Base-by-base conservation (phyloP, 1,140 invertebrate genomes). In the Schlechtendalia chinensis region DNA sequence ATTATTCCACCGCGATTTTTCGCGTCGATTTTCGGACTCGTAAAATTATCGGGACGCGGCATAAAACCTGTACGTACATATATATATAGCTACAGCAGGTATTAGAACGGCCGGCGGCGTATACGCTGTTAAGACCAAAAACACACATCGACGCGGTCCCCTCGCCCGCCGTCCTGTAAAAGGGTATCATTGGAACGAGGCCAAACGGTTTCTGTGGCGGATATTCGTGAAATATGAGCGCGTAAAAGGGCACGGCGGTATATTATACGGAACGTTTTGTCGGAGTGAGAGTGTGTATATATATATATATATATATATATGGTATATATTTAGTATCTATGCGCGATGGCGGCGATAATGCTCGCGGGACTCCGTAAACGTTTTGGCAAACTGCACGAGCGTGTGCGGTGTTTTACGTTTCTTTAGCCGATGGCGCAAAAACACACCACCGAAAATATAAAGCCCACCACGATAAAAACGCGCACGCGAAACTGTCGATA, bases 211-310 rank as follows among this genome's bases (percentile, higher is more conserved):
- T 74, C n/a, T 74, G 50, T 74, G 53, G 71, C 71, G 71, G 29
- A 74, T 74, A 74, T 74, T 74, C 50, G 71, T 74, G 71, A 74
- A 74, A 74, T 74, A 74, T 74, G 71, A 74, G 19, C 71, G 71
- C 54, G 32, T 74, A 74, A 74, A 74, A 74, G 71, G 47, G 50
- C 27, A 74, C 54, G n/a, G 27, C 27, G 29, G 50, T 50, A 27
- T 32, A 50, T 24, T 32, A 50, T 24, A 27, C 24, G 47, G 69
- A 72, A 72, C 69, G 69, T 72, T 72, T 72, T 53, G 69, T 53
- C 22, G 69, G 32, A 0, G 17, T n/a, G 29, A n/a, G 10, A n/a
- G 10, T 53, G 24, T 59, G 10, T 59, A 19, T 59, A 59, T 59
- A 59, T 59, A 59, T 61, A 61, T 61, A 61, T 29, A 54, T 54